Evolutionary conservation across 2,113 vertebrate genomes (phyloP).

Genomic region (Hystrix cristata): DNA sequence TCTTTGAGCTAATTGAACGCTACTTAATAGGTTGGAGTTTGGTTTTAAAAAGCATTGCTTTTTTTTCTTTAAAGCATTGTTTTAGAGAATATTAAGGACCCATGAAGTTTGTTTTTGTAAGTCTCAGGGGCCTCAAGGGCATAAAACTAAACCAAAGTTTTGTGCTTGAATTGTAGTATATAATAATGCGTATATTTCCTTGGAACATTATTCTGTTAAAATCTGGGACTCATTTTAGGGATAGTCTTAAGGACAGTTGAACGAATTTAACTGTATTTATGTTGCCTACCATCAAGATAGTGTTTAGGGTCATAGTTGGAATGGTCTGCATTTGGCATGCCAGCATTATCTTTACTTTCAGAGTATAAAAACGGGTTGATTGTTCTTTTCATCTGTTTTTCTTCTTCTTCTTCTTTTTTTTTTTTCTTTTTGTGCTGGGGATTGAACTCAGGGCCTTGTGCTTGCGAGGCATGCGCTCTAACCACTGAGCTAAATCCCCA

Average conservation of each 20-base stretch:
- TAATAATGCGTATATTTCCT: constrained; percentile 64
- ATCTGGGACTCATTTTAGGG: background rate
- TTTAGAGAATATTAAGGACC: constrained; percentile 64
- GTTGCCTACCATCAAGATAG: background rate
- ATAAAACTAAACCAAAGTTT: constrained; percentile 65
- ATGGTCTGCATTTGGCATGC: background rate
- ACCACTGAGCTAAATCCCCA: too few relatives aligned
- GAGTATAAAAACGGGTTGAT: constrained; percentile 10
- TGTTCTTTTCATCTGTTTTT: background rate
- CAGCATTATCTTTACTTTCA: background rate
- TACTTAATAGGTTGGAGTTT: constrained; percentile 58
- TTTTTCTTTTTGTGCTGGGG: too few relatives aligned
- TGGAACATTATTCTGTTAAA: constrained; percentile 57
- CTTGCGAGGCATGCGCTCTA: too few relatives aligned
- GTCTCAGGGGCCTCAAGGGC: background rate
- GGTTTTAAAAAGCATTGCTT: constrained; percentile 65
- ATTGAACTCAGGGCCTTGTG: too few relatives aligned
- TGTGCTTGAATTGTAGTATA: constrained; percentile 59
- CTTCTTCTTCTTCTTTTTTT: background rate
- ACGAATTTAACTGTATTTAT: constrained; percentile 35
- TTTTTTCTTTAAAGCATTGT: background rate
- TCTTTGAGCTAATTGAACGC: constrained; percentile 73
- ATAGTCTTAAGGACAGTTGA: background rate
- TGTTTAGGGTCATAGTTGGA: background rate
- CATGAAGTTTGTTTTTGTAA: constrained; percentile 68